A percentile compares a stretch with the other conserved stretches of the same genome.
Evolutionary conservation across 2,797 vertebrate genomes (phyloP).

Genomic region (Staurois parvus): DNA sequence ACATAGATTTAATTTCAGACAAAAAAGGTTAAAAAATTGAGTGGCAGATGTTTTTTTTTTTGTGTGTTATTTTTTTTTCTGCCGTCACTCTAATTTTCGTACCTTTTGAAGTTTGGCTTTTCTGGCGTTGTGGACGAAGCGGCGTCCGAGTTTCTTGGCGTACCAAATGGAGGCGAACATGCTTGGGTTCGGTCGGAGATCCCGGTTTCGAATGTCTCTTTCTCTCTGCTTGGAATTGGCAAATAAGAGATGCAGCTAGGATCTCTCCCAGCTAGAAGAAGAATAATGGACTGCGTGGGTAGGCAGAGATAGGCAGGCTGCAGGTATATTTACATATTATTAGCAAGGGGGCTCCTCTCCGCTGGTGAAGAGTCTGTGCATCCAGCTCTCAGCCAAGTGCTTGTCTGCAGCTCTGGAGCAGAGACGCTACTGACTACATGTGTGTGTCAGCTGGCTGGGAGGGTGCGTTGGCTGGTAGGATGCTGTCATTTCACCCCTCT

Average conservation of each 20-base stretch:
- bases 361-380: slow-evolving; percentile 74
- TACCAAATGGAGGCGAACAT: slow-evolving; percentile 98
- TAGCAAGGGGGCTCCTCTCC: slow-evolving; percentile 73
- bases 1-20: no score
- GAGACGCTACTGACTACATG: slow-evolving; percentile 76
- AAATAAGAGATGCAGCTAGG: slow-evolving; percentile 70
- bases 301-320: slow-evolving; percentile 71
- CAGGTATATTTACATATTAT: slow-evolving; percentile 84
- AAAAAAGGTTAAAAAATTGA: no score
- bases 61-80: no score
- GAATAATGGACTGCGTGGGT: slow-evolving; percentile 69
- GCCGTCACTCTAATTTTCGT: slow-evolving; percentile 59
- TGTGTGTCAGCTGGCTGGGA: slow-evolving; percentile 70
- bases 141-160: slow-evolving; percentile 96
- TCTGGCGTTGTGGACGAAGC: slow-evolving; percentile 92
- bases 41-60: no score
- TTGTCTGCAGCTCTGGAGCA: slow-evolving; percentile 77
- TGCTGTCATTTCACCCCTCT: slow-evolving; percentile 73
- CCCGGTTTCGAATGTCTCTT: neutral
- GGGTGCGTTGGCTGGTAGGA: slow-evolving; percentile 71
- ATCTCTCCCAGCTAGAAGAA: slow-evolving; percentile 47
- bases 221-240: slow-evolving; percentile 23
- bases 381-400: slow-evolving; percentile 80
- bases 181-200: slow-evolving; percentile 61
- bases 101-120: slow-evolving; percentile 94